Percentiles rank a stretch among this genome's conserved stretches.
These are phyloP conservation scores for Yponomeuta malinellus DNA, from an alignment of 2,888 invertebrate species.

Conservation along the genomic window DNA sequence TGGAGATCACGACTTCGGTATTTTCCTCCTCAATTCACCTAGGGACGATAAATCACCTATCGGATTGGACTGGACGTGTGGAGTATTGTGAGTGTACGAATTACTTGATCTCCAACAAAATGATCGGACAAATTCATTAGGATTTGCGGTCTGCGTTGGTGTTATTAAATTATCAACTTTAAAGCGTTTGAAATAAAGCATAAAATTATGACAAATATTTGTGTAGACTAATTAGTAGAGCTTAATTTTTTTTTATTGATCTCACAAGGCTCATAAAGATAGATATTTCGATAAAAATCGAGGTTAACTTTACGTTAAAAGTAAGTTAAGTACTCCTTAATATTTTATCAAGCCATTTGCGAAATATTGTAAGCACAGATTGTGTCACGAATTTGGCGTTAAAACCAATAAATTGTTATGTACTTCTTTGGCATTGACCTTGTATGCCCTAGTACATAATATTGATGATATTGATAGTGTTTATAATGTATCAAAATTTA, in stretches of 20 bases:
- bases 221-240: too few species aligned
- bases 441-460: neutral
- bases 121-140: neutral
- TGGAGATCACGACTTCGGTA: constrained; percentile 27
- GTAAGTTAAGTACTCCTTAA: neutral
- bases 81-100: neutral
- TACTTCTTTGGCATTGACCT: neutral
- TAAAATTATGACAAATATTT: too few species aligned
- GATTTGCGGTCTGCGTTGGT: neutral
- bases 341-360: neutral
- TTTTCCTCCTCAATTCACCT: constrained; percentile 20
- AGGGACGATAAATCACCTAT: constrained; percentile 15
- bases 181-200: too few species aligned
- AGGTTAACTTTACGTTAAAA: neutral
- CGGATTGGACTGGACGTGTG: neutral
- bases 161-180: too few species aligned
- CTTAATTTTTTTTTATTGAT: too few species aligned
- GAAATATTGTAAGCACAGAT: neutral
- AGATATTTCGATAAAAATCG: neutral
- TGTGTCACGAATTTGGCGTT: constrained; percentile 1
- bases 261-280: neutral
- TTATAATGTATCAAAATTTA: too few species aligned
- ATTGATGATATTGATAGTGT: too few species aligned
- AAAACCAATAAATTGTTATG: neutral
- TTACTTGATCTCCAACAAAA: neutral